These are phyloP conservation scores for Heliothis peltigera DNA, from an alignment of 2,888 invertebrate species.

Conservation along the genomic window DNA sequence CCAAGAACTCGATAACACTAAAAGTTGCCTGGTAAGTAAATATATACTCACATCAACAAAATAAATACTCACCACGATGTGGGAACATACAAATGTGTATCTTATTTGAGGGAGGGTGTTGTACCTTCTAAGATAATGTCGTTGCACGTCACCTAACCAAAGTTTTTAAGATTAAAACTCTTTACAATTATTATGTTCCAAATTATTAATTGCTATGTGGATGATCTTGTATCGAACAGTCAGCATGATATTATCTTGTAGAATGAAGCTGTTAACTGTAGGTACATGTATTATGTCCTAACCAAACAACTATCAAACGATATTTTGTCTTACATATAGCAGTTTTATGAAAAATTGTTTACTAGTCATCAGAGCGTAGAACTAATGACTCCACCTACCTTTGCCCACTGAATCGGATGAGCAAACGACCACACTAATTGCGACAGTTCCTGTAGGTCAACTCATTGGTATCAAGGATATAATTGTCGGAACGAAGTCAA, in stretches of 20 bases:
- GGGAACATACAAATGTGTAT: constrained; percentile 46
- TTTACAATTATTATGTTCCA: too few species aligned
- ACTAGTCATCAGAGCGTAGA: constrained; percentile 24
- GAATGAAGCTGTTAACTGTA: too few species aligned
- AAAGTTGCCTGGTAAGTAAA: constrained; percentile 11
- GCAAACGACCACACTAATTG: constrained; percentile 79
- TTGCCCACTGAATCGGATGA: constrained; percentile 51
- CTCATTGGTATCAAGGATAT: constrained; percentile 74
- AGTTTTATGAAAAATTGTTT: constrained; percentile 14
- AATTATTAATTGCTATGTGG: too few species aligned
- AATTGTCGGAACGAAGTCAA: constrained; percentile 51
- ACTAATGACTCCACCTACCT: constrained; percentile 41
- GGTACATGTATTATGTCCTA: too few species aligned
- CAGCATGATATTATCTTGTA: too few species aligned
- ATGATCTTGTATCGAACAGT: too few species aligned
- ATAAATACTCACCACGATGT: constrained; percentile 33
- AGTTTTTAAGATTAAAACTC: too few species aligned
- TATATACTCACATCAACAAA: constrained; percentile 43
- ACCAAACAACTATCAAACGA: constrained; percentile 5
- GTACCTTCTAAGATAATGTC: constrained; percentile 13
- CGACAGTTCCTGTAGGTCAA: constrained; percentile 80
- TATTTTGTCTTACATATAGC: constrained; percentile 4
- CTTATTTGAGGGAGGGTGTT: constrained; percentile 24
- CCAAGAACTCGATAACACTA: constrained; percentile 36
- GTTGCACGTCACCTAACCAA: too few species aligned